Evolutionary conservation across 1,140 invertebrate species (phyloP).

Genomic region (Orius insidiosus): DNA sequence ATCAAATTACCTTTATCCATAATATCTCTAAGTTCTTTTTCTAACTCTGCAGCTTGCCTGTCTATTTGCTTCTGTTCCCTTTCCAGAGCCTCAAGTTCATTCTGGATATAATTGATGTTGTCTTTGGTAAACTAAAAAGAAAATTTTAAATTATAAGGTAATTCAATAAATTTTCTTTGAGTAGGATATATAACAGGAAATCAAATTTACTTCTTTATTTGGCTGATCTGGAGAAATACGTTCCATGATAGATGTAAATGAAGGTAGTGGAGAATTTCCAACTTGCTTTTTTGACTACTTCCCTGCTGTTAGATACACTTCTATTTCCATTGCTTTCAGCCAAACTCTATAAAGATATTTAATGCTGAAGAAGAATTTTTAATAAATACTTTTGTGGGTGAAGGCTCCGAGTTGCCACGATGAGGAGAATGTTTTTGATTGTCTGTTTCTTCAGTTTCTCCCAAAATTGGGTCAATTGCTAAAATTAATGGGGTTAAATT

Average conservation of each 20-base stretch:
- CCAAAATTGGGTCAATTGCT: neutral
- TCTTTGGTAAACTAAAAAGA: constrained; percentile 32
- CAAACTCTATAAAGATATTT: constrained; percentile 11
- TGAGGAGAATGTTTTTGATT: constrained; percentile 8
- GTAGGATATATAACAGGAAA: constrained; percentile 8
- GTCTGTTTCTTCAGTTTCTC: constrained; percentile 6
- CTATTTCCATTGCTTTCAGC: constrained; percentile 16
- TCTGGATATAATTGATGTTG: constrained; percentile 49
- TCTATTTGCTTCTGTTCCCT: constrained; percentile 83
- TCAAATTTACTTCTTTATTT: constrained; percentile 26
- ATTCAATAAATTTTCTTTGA: too few relatives aligned
- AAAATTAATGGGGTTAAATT: too few relatives aligned
- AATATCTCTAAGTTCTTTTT: constrained; percentile 65
- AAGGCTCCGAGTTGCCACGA: constrained; percentile 2
- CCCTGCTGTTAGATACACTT: constrained; percentile 2
- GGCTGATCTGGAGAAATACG: constrained; percentile 43
- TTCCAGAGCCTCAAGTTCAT: constrained; percentile 74
- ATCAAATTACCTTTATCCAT: constrained; percentile 50
- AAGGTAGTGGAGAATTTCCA: constrained; percentile 37
- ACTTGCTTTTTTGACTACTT: constrained; percentile 13
- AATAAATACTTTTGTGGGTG: constrained; percentile 1
- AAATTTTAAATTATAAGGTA: too few relatives aligned
- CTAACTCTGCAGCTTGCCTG: constrained; percentile 68
- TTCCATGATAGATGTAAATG: constrained; percentile 49
- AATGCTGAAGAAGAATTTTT: too few relatives aligned